Evolutionary conservation across 37 sponge, comb jelly and placozoan species (phyloP).

Genomic region (Petrosia ficiformis): DNA sequence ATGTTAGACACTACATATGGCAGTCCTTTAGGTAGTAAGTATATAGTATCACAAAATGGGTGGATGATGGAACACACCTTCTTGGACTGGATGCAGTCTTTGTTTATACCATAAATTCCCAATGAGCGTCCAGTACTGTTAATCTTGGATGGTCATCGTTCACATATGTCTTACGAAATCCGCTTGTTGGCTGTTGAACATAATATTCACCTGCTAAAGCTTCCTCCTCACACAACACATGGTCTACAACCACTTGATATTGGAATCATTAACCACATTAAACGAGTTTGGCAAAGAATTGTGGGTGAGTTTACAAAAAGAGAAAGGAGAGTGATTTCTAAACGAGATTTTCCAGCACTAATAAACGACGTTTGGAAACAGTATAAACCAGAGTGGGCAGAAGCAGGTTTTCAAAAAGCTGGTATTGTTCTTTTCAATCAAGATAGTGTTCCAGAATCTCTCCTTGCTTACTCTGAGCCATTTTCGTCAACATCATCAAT

Average conservation of each 20-base stretch:
- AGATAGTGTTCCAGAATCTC: too few species aligned
- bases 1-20: constrained; percentile 8
- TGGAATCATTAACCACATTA: not conserved
- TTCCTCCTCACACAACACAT: not conserved
- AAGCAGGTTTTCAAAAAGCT: not conserved
- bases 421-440: not conserved
- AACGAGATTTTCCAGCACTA: not conserved
- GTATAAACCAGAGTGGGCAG: not conserved
- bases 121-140: not conserved
- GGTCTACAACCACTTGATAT: not conserved
- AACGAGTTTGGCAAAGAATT: not conserved
- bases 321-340: not conserved
- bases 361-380: not conserved
- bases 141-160: not conserved
- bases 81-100: constrained; percentile 31
- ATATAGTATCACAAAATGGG: constrained; percentile 16
- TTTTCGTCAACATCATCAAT: too few species aligned
- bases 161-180: constrained; percentile 1
- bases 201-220: constrained; percentile 5
- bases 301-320: not conserved
- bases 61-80: constrained; percentile 41
- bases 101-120: constrained; percentile 17
- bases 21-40: constrained; percentile 28
- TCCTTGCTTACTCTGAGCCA: too few species aligned
- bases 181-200: not conserved